These are phyloP conservation scores for Trididemnum clinides DNA, from an alignment of 23 tunicate genomes.

Conservation along the genomic window DNA sequence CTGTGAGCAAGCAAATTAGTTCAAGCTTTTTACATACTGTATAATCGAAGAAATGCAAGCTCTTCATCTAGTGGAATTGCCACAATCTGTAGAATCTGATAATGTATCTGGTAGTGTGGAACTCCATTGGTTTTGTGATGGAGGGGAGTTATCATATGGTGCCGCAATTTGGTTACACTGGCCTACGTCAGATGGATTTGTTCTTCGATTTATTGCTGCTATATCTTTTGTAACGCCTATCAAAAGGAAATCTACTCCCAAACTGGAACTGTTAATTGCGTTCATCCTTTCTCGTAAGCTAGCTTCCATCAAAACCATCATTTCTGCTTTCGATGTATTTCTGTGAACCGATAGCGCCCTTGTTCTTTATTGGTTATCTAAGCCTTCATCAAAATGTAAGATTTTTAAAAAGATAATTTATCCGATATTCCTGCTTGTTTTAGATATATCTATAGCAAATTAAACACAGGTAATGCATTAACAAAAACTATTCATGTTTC, in stretches of 20 bases:
- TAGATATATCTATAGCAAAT: neutral
- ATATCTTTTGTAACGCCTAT: constrained; percentile 15
- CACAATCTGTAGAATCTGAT: too few relatives aligned
- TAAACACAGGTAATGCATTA: neutral
- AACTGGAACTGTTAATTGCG: neutral
- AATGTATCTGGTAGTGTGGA: too few relatives aligned
- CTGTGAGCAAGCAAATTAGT: too few relatives aligned
- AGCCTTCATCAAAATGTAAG: neutral
- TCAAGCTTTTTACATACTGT: too few relatives aligned
- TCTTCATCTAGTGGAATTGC: too few relatives aligned
- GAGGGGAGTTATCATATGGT: neutral
- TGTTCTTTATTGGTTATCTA: neutral
- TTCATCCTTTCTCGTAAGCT: neutral
- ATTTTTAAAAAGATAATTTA: neutral
- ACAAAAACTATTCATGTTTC: neutral
- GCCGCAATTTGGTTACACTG: constrained; percentile 11
- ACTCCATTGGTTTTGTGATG: constrained; percentile 11
- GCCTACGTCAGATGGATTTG: neutral
- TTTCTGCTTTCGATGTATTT: neutral
- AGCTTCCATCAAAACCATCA: neutral
- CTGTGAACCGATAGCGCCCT: neutral
- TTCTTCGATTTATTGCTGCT: constrained; percentile 5
- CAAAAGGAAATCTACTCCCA: neutral
- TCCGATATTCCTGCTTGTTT: neutral
- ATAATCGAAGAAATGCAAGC: too few relatives aligned